These are phyloP conservation scores for Heloderma charlesbogerti DNA, from an alignment of 2,113 vertebrate genomes.

Conservation along the genomic window DNA sequence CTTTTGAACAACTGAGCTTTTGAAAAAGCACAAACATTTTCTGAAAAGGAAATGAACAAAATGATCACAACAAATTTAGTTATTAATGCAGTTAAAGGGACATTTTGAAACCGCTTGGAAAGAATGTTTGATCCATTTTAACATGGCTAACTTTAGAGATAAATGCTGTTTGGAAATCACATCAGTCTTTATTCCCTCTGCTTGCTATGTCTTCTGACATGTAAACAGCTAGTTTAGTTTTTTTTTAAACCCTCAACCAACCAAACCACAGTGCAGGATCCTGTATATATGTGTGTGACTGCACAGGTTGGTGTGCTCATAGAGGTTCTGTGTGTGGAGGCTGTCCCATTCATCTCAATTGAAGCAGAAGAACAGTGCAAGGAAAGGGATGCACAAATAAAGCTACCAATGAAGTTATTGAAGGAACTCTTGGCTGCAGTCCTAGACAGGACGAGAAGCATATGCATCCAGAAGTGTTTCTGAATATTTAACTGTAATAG, in stretches of 20 bases:
- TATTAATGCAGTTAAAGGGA: constrained; percentile 19
- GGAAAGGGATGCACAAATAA: not conserved
- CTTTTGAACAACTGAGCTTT: constrained; percentile 16
- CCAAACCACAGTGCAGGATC: not conserved
- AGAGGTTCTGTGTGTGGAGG: not conserved
- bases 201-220: not conserved
- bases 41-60: constrained; percentile 33
- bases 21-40: constrained; percentile 32
- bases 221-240: not conserved
- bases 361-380: not conserved
- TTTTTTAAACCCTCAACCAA: not conserved
- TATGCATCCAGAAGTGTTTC: not conserved
- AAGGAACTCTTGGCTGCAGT: not conserved
- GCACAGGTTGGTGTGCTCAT: not conserved
- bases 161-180: constrained; percentile 7
- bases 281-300: not conserved
- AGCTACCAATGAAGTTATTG: not conserved
- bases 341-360: not conserved
- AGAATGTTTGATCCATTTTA: not conserved
- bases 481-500: not conserved
- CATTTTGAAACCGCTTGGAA: constrained; percentile 34
- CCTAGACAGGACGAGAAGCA: not conserved
- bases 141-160: accelerated
- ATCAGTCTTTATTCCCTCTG: constrained; percentile 35
- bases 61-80: constrained; percentile 31